These are phyloP conservation scores for Glyphotaelius pellucidus DNA, from an alignment of 2,888 invertebrate species.

Conservation along the genomic window DNA sequence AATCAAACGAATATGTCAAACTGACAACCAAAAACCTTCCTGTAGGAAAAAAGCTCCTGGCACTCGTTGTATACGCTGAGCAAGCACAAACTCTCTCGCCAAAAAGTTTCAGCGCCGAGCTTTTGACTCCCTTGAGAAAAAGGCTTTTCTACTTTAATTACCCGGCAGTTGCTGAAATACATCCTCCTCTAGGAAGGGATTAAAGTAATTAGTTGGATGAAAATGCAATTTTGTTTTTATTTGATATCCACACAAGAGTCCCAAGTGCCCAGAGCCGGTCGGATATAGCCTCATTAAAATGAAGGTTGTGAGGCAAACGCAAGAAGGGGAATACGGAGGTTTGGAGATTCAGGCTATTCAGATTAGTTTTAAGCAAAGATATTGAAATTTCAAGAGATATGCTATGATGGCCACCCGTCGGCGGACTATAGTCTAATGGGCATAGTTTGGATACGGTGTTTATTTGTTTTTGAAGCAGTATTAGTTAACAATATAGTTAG, in stretches of 20 bases:
- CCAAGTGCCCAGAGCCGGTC: neutral
- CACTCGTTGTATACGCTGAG: neutral
- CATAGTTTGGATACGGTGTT: too few species aligned
- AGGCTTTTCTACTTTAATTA: neutral
- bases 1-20: too few species aligned
- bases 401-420: too few species aligned
- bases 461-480: too few species aligned
- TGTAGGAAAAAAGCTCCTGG: neutral
- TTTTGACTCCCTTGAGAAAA: neutral
- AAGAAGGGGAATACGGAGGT: neutral
- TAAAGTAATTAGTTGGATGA: constrained; percentile 2
- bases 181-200: neutral
- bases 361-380: too few species aligned
- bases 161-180: neutral
- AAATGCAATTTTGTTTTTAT: constrained; percentile 2
- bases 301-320: neutral
- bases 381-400: too few species aligned
- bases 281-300: neutral
- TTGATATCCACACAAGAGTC: neutral
- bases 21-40: neutral
- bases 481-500: too few species aligned
- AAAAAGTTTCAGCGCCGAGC: neutral
- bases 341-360: neutral
- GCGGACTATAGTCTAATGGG: too few species aligned
- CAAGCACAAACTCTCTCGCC: neutral